A percentile compares a stretch with the other conserved stretches of the same genome.
phyloP scores from a whole-genome alignment of 1,140 invertebrate genomes.

The Drosophila trapezifrons region DNA sequence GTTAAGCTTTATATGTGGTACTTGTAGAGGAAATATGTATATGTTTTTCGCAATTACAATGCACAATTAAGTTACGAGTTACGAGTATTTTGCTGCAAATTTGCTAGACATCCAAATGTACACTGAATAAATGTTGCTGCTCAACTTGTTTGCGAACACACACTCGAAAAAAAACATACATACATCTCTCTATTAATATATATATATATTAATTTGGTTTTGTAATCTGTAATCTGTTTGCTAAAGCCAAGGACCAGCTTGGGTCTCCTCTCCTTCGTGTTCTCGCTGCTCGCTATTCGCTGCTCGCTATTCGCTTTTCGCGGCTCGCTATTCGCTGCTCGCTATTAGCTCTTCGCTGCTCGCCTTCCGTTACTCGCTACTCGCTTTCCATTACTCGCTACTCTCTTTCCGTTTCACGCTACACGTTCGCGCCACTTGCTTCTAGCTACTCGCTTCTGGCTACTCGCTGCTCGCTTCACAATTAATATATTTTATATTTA shows the following conservation, averaged over 20 bases:
- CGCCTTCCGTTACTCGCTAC: no score
- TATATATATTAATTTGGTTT: neutral
- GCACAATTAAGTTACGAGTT: constrained; percentile 29
- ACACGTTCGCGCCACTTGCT: no score
- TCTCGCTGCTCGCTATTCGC: neutral
- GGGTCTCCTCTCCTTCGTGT: constrained; percentile 34
- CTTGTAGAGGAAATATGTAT: constrained; percentile 27
- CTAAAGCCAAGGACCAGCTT: constrained; percentile 68
- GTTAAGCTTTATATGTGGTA: constrained; percentile 18
- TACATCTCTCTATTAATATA: constrained; percentile 19
- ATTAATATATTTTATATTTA: constrained; percentile 8
- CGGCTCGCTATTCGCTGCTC: neutral
- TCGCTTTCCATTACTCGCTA: no score
- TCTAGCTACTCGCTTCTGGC: neutral
- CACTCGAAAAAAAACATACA: constrained; percentile 27
- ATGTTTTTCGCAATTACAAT: constrained; percentile 51
- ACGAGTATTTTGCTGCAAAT: constrained; percentile 36
- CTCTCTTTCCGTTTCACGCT: no score
- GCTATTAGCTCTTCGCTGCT: neutral
- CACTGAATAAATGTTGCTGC: constrained; percentile 26
- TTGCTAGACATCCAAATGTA: constrained; percentile 54
- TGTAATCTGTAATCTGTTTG: neutral
- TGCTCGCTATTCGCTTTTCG: no score
- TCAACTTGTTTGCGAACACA: constrained; percentile 5
- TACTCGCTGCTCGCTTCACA: neutral